Conservation (phyloP, 2,888 invertebrate genomes). For the Napeogenes sylphis region DNA sequence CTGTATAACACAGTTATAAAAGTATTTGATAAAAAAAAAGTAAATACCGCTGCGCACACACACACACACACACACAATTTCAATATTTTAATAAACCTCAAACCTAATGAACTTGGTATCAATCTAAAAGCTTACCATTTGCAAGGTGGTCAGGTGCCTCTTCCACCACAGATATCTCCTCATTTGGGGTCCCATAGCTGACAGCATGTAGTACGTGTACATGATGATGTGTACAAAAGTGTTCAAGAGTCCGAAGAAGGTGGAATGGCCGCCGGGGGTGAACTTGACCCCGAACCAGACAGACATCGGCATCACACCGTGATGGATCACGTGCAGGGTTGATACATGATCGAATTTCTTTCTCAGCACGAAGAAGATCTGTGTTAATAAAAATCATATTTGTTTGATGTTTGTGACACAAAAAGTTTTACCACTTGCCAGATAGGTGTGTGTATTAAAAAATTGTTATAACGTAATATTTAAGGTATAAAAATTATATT, state of each 20-base stretch:
- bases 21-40: too few relatives aligned
- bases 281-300: constrained; percentile 99
- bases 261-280: constrained; percentile 97
- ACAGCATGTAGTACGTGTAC: constrained; percentile 95
- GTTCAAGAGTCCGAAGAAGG: constrained; percentile 96
- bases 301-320: constrained; percentile 97
- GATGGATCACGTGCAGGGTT: constrained; percentile 96
- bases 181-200: constrained; percentile 92
- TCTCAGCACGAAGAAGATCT: constrained; percentile 96
- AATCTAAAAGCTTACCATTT: constrained; percentile 82
- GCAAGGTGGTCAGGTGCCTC: constrained; percentile 93
- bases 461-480: too few relatives aligned
- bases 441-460: too few relatives aligned
- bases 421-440: too few relatives aligned
- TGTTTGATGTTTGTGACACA: too few relatives aligned
- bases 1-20: too few relatives aligned
- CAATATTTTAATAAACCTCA: too few relatives aligned
- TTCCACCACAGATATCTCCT: constrained; percentile 97
- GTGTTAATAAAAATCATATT: constrained; percentile 31
- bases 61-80: too few relatives aligned
- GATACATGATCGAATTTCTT: constrained; percentile 97
- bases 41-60: too few relatives aligned
- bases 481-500: too few relatives aligned
- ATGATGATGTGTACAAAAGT: constrained; percentile 98
- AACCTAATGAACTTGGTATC: too few relatives aligned